phyloP scores from a whole-genome alignment of 2,888 invertebrate genomes.

The Beris chalybata region DNA sequence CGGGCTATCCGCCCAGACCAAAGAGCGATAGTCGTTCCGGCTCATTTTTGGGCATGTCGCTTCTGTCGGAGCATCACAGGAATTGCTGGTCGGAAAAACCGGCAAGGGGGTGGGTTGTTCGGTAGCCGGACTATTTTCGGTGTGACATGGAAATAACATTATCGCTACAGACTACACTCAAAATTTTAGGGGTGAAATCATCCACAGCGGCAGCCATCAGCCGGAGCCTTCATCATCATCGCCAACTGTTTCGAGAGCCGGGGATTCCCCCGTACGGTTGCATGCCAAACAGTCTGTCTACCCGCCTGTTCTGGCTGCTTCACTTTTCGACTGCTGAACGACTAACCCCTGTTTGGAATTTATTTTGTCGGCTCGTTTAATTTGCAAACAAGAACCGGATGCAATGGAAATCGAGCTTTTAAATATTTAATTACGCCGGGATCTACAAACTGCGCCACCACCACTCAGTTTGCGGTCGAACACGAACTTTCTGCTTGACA shows the following conservation, averaged over 20 bases:
- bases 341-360: conserved; percentile 10
- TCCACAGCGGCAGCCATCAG: too few species aligned
- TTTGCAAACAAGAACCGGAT: conserved; percentile 28
- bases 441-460: conserved; percentile 1
- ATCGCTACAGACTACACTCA: conserved; percentile 5
- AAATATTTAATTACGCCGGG: conserved; percentile 29
- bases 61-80: conserved; percentile 1
- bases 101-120: conserved; percentile 11
- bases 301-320: background rate
- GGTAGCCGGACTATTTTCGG: conserved; percentile 5
- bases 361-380: conserved; percentile 32
- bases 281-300: too few species aligned
- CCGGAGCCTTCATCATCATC: too few species aligned
- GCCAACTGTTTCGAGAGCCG: too few species aligned
- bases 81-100: conserved; percentile 13
- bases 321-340: conserved; percentile 6
- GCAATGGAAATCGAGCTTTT: conserved; percentile 31
- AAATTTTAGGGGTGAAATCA: too few species aligned
- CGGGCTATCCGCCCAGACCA: conserved; percentile 5
- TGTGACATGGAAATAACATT: conserved; percentile 31
- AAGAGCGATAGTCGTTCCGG: background rate
- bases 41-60: background rate
- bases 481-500: background rate
- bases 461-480: conserved; percentile 19
- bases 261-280: too few species aligned